Evolutionary conservation across 1,140 invertebrate species (phyloP).

Genomic region (Drosophila nikananu): DNA sequence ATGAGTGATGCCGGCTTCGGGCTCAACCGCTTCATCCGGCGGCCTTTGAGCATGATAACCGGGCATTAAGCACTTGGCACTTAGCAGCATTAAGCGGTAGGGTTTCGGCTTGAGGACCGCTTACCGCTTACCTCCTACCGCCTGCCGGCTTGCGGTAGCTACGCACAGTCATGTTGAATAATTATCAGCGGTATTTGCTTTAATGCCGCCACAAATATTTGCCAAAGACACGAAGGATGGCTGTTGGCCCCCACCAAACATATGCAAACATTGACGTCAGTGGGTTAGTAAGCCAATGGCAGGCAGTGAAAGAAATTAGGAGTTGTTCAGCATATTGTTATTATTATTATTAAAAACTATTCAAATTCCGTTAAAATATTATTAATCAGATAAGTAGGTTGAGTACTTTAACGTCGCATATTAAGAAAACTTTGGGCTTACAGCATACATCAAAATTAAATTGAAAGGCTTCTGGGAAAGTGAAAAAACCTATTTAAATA

Average conservation of each 20-base stretch:
- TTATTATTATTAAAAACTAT: not conserved
- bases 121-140: too few relatives aligned
- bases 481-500: not conserved
- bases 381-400: not conserved
- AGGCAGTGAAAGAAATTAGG: not conserved
- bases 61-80: conserved; percentile 25
- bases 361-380: not conserved
- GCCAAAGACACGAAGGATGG: conserved; percentile 64
- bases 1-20: conserved; percentile 37
- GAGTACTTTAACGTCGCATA: not conserved
- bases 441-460: not conserved
- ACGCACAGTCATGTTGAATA: conserved; percentile 63
- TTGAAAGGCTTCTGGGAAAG: not conserved
- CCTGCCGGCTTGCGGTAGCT: conserved; percentile 7
- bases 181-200: conserved; percentile 76
- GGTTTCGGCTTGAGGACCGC: conserved; percentile 3
- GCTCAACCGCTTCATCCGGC: conserved; percentile 10
- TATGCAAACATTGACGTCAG: conserved; percentile 51
- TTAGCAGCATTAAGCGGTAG: conserved; percentile 5
- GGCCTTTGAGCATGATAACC: conserved; percentile 28
- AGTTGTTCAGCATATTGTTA: not conserved
- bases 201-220: conserved; percentile 70
- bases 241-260: conserved; percentile 12
- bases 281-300: conserved; percentile 1
- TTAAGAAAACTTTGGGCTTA: not conserved